A percentile compares a stretch with the other conserved stretches of the same genome.
Evolutionary conservation across 92 coral and sea anemone species (phyloP).

Genomic region (Palythoa heliodiscus): DNA sequence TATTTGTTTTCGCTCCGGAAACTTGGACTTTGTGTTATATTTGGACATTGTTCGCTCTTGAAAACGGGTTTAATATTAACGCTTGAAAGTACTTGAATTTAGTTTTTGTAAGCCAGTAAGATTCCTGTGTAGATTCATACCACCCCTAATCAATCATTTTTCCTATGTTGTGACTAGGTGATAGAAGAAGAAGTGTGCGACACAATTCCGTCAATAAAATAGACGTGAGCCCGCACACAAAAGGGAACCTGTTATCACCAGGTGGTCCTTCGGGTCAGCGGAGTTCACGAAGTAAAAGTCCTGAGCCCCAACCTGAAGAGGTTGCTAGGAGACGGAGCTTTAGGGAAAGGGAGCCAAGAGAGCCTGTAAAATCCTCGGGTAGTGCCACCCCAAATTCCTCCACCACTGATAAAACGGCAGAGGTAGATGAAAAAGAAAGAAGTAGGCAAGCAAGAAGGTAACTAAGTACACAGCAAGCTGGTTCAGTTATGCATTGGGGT

Average conservation of each 20-base stretch:
- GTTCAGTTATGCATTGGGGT: background rate
- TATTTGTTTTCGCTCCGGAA: no score
- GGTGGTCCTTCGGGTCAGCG: slow-evolving; percentile 48
- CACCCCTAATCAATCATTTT: no score
- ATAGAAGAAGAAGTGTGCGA: slow-evolving; percentile 90
- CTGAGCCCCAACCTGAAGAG: slow-evolving; percentile 36
- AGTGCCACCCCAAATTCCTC: slow-evolving; percentile 91
- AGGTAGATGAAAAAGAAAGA: slow-evolving; percentile 82
- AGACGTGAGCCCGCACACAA: slow-evolving; percentile 53
- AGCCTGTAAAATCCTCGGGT: slow-evolving; percentile 85
- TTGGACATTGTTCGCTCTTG: no score
- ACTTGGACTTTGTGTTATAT: no score
- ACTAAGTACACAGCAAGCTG: background rate
- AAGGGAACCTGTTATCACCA: slow-evolving; percentile 43
- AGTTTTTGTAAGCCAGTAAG: no score
- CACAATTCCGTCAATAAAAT: slow-evolving; percentile 90
- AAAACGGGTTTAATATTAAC: no score
- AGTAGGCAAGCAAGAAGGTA: slow-evolving; percentile 91
- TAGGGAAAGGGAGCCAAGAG: slow-evolving; percentile 41
- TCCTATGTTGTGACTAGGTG: slow-evolving; percentile 57
- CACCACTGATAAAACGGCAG: slow-evolving; percentile 65
- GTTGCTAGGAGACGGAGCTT: slow-evolving; percentile 33
- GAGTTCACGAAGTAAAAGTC: slow-evolving; percentile 32
- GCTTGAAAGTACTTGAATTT: no score
- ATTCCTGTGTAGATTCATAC: no score